phyloP scores from a whole-genome alignment of 2,797 vertebrate species.

The Phalanger gymnotis region DNA sequence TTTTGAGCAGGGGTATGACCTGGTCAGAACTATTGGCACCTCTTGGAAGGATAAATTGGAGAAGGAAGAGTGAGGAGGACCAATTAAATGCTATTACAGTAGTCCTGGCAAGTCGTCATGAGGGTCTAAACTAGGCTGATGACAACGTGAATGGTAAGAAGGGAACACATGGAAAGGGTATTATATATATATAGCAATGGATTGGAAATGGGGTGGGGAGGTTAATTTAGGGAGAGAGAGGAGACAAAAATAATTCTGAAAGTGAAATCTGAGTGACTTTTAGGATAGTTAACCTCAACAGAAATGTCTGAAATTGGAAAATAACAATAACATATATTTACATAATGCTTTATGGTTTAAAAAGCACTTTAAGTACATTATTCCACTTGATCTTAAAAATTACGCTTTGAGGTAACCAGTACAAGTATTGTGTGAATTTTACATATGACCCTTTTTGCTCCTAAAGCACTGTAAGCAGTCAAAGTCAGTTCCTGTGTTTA shows the following conservation, averaged over 20 bases:
- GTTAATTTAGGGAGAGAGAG: not conserved
- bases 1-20: not conserved
- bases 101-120: not conserved
- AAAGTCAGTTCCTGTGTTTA: not conserved
- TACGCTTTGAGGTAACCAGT: no score
- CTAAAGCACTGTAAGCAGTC: no score
- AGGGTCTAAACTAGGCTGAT: not conserved
- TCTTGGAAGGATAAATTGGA: not conserved
- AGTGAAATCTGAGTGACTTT: not conserved
- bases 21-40: not conserved
- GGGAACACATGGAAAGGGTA: not conserved
- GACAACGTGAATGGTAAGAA: not conserved
- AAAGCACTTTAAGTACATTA: no score
- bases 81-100: not conserved
- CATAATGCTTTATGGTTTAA: no score
- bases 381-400: no score
- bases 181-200: not conserved
- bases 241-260: not conserved
- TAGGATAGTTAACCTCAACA: not conserved
- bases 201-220: no score
- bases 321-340: no score
- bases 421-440: no score
- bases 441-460: no score
- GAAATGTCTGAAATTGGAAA: no score
- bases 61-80: not conserved